phyloP scores from a whole-genome alignment of 2,113 vertebrate species.

The Lontra canadensis region DNA sequence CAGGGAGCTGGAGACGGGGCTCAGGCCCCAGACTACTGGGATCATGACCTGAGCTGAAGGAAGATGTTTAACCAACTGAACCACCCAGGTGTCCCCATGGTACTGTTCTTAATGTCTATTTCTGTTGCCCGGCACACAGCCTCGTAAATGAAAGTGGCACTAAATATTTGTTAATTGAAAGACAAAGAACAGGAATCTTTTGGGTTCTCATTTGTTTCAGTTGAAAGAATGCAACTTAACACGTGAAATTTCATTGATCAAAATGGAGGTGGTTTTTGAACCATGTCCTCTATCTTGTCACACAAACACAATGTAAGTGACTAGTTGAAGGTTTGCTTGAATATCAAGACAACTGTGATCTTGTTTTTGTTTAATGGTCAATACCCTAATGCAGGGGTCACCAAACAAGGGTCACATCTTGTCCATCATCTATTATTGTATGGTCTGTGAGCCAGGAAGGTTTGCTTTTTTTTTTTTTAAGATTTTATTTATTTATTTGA shows the following conservation, averaged over 20 bases:
- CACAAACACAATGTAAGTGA: background rate
- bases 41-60: background rate
- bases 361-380: slow-evolving; percentile 1
- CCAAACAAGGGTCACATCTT: background rate
- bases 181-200: background rate
- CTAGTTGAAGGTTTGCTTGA: background rate
- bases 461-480: background rate
- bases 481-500: too few species aligned
- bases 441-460: background rate
- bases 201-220: background rate
- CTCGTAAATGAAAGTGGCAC: slow-evolving; percentile 21
- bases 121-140: background rate
- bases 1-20: background rate
- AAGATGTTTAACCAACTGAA: background rate
- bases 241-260: background rate
- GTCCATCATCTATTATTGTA: background rate
- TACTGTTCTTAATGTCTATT: background rate
- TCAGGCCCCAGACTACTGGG: background rate
- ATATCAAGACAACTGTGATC: background rate
- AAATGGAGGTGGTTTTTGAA: background rate
- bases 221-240: background rate
- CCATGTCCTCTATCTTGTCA: background rate
- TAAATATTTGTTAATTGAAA: background rate
- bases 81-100: background rate
- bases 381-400: background rate